phyloP scores from a whole-genome alignment of 2,113 vertebrate genomes.

The Heteronetta atricapilla region DNA sequence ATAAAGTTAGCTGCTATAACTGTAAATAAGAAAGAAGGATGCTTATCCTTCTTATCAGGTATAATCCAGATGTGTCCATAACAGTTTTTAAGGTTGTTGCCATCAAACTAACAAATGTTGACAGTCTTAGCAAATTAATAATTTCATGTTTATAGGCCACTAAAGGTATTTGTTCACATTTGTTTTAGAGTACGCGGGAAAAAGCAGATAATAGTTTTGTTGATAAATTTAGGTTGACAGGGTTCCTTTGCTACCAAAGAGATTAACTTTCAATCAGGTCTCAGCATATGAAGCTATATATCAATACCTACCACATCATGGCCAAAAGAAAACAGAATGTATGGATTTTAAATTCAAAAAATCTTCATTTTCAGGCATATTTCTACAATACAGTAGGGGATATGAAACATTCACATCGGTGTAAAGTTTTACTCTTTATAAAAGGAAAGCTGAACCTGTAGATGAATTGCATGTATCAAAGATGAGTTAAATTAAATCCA shows the following conservation, averaged over 20 bases:
- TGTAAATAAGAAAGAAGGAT: not conserved
- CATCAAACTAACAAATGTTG: not conserved
- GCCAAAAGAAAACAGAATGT: not conserved
- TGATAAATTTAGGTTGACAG: not conserved
- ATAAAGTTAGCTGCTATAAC: not conserved
- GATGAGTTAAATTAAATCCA: not conserved
- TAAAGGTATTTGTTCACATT: not conserved
- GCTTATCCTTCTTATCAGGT: not conserved
- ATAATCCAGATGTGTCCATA: not conserved
- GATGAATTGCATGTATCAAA: not conserved
- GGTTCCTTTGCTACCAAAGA: not conserved
- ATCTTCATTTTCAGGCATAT: not conserved
- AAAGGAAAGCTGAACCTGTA: not conserved
- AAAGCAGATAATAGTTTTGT: not conserved
- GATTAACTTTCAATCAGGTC: not conserved
- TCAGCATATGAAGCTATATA: not conserved
- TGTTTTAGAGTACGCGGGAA: not conserved
- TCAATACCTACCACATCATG: not conserved
- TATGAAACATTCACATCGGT: not conserved
- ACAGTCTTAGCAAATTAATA: not conserved
- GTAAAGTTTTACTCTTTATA: not conserved
- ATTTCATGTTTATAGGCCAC: not conserved
- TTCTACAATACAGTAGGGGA: not conserved
- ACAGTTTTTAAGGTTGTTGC: not conserved
- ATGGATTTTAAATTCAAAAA: not conserved